Evolutionary conservation across 2,797 vertebrate species (phyloP).

Genomic region (Enteromius anoplus): DNA sequence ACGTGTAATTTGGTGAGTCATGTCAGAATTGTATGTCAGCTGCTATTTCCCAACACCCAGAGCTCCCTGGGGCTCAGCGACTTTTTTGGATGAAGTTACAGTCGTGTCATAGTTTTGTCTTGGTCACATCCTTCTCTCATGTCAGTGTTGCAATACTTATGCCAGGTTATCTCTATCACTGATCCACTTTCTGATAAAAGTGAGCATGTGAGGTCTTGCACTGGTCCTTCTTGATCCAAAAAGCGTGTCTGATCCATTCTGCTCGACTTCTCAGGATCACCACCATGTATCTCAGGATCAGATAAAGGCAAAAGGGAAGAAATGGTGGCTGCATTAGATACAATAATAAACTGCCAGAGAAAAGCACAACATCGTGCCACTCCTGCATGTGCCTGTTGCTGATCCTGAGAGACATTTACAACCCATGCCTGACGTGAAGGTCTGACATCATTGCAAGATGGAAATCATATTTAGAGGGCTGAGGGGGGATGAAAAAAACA

Average conservation of each 20-base stretch:
- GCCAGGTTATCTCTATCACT: constrained; percentile 14
- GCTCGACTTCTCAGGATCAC: neutral
- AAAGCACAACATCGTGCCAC: constrained; percentile 47
- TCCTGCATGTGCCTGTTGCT: constrained; percentile 41
- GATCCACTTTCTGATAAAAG: constrained; percentile 43
- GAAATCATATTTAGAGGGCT: constrained; percentile 61
- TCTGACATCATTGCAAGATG: constrained; percentile 54
- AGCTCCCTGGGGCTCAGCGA: constrained; percentile 13
- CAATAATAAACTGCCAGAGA: constrained; percentile 59
- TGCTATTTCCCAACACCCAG: constrained; percentile 27
- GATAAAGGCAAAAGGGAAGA: constrained; percentile 42
- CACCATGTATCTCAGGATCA: constrained; percentile 35
- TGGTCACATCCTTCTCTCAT: constrained; percentile 21
- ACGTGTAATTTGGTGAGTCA: constrained; percentile 29
- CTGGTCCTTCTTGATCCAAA: constrained; percentile 14
- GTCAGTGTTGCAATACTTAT: constrained; percentile 50
- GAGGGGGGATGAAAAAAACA: constrained; percentile 60
- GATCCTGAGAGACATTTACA: constrained; percentile 60
- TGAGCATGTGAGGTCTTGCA: constrained; percentile 43
- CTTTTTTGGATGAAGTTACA: constrained; percentile 4
- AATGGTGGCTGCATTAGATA: constrained; percentile 55
- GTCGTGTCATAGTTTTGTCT: constrained; percentile 44
- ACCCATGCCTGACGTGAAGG: constrained; percentile 34
- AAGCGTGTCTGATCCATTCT: constrained; percentile 30
- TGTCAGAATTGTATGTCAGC: constrained; percentile 17